These are phyloP conservation scores for Epinotia ramella DNA, from an alignment of 2,888 invertebrate species.

Conservation along the genomic window DNA sequence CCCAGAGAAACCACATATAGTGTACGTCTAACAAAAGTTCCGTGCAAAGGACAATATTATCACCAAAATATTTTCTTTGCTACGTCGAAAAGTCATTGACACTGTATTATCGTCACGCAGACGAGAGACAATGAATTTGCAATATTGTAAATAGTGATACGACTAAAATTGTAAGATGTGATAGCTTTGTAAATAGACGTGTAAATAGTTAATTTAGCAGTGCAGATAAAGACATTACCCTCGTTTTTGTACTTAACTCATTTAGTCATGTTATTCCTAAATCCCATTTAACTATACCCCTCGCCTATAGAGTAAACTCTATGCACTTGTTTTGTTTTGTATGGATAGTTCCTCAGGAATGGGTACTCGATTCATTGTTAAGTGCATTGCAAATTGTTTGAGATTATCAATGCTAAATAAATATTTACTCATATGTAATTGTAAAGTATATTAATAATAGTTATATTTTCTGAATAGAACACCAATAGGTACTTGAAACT, in stretches of 20 bases:
- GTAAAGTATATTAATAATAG: constrained; percentile 68
- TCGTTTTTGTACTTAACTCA: constrained; percentile 80
- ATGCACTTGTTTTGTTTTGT: constrained; percentile 65
- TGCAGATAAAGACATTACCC: constrained; percentile 75
- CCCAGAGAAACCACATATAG: constrained; percentile 85
- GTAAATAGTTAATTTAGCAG: constrained; percentile 74
- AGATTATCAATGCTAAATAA: constrained; percentile 65
- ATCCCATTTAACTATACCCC: constrained; percentile 56
- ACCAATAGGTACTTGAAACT: constrained; percentile 83
- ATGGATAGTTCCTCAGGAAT: constrained; percentile 71
- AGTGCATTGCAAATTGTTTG: constrained; percentile 69
- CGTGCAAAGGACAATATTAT: constrained; percentile 72
- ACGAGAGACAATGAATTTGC: constrained; percentile 72
- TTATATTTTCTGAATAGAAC: constrained; percentile 80
- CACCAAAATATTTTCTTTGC: constrained; percentile 70
- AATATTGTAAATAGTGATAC: constrained; percentile 85
- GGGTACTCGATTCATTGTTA: constrained; percentile 66
- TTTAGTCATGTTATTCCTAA: constrained; percentile 65
- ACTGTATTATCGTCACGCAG: constrained; percentile 66
- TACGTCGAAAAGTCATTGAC: constrained; percentile 63
- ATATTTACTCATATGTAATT: constrained; percentile 69
- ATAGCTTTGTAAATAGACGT: constrained; percentile 83
- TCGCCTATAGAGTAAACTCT: constrained; percentile 58
- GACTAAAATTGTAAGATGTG: constrained; percentile 82
- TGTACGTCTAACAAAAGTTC: constrained; percentile 85